These are phyloP conservation scores for Drosophila mettleri DNA, from an alignment of 2,888 invertebrate species.

Conservation along the genomic window DNA sequence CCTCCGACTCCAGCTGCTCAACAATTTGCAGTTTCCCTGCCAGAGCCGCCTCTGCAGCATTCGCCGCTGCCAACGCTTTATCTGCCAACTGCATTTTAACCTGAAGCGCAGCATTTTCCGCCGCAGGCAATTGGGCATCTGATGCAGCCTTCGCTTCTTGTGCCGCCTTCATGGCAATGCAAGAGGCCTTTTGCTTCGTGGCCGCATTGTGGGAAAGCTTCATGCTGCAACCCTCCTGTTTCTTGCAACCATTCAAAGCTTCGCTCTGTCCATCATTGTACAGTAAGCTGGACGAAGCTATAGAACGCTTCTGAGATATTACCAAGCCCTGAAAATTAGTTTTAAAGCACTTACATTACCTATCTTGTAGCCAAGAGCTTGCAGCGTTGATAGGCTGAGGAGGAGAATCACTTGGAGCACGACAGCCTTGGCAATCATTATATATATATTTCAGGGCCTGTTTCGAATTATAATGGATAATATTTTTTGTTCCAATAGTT, in stretches of 20 bases:
- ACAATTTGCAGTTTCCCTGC: slow-evolving; percentile 90
- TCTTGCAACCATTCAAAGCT: not conserved
- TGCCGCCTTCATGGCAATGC: slow-evolving; percentile 90
- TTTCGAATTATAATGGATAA: not conserved
- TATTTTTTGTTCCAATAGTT: not conserved
- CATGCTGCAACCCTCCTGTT: slow-evolving; percentile 10
- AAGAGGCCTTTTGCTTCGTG: slow-evolving; percentile 86
- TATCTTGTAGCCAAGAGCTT: slow-evolving; percentile 3
- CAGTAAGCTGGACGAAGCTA: not conserved
- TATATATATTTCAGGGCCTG: not conserved
- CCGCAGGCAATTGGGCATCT: slow-evolving; percentile 90
- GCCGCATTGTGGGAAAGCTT: slow-evolving; percentile 21
- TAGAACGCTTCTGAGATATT: slow-evolving; percentile 6
- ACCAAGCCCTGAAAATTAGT: not conserved
- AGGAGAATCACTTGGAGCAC: slow-evolving; percentile 2
- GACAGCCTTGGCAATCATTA: slow-evolving; percentile 24
- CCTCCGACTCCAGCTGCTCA: slow-evolving; percentile 89
- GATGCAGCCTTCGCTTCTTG: slow-evolving; percentile 90
- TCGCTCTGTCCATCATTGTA: slow-evolving; percentile 9
- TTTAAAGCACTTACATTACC: slow-evolving; percentile 24
- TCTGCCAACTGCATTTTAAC: slow-evolving; percentile 90
- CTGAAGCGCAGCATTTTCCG: slow-evolving; percentile 90
- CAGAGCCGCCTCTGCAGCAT: slow-evolving; percentile 89
- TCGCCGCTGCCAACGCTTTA: slow-evolving; percentile 89
- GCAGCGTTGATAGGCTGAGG: not conserved